phyloP scores from a whole-genome alignment of 2,888 invertebrate species.

The Cephalotes varians region DNA sequence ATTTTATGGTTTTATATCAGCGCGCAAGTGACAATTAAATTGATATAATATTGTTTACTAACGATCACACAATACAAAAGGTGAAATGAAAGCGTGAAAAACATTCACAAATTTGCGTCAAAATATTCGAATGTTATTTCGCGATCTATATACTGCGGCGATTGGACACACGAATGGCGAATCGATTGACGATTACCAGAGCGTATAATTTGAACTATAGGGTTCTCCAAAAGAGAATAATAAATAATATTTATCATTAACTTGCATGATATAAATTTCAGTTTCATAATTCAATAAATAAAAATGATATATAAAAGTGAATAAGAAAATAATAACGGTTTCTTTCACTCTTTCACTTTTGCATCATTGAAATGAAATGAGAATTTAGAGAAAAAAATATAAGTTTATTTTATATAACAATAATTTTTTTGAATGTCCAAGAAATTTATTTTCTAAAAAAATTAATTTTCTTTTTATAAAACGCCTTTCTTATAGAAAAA shows the following conservation, averaged over 20 bases:
- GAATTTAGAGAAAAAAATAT: neutral
- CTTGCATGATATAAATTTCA: constrained; percentile 7
- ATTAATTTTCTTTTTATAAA: too few species aligned
- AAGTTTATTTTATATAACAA: neutral
- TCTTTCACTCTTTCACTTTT: neutral
- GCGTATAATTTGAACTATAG: constrained; percentile 70
- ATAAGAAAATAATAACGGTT: neutral
- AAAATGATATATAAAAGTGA: neutral
- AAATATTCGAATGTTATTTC: constrained; percentile 68
- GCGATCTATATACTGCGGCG: constrained; percentile 59
- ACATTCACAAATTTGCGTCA: constrained; percentile 23
- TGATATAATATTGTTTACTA: constrained; percentile 43
- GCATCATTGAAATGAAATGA: neutral
- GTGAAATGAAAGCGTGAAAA: constrained; percentile 36
- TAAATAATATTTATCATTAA: constrained; percentile 33
- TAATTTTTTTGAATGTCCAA: neutral
- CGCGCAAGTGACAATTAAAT: constrained; percentile 38
- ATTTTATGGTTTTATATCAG: neutral
- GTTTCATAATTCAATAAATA: constrained; percentile 7
- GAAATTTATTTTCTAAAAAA: too few species aligned
- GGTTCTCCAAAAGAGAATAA: constrained; percentile 58
- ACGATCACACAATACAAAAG: constrained; percentile 30
- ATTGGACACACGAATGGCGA: constrained; percentile 68
- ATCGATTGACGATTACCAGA: constrained; percentile 72
- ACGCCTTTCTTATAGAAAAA: neutral